These are phyloP conservation scores for Cyanistes caeruleus DNA, from an alignment of 2,113 vertebrate species.

Conservation along the genomic window DNA sequence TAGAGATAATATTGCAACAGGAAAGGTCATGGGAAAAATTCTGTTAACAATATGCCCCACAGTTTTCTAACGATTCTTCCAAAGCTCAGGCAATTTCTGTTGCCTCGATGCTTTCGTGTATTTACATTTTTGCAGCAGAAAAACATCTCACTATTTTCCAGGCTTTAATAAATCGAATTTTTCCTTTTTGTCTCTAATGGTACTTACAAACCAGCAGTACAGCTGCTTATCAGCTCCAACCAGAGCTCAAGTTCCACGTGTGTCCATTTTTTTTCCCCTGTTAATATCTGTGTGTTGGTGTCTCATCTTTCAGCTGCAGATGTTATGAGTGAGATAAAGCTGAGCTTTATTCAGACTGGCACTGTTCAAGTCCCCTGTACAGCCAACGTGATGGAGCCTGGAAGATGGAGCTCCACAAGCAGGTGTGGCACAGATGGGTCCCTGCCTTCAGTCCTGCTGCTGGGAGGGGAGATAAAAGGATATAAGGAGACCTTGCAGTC, in stretches of 20 bases:
- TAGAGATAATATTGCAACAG: neutral
- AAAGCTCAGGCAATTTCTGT: neutral
- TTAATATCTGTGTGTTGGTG: accelerated
- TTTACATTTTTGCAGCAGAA: neutral
- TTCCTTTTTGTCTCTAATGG: neutral
- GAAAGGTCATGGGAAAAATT: neutral
- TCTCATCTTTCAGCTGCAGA: neutral
- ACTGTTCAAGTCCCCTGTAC: accelerated
- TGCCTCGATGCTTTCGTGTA: neutral
- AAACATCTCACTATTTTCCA: neutral
- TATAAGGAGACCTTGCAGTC: neutral
- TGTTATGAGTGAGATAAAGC: neutral
- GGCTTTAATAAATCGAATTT: neutral
- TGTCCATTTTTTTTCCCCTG: neutral
- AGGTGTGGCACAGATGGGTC: accelerated
- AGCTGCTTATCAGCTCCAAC: neutral
- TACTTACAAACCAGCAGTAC: neutral
- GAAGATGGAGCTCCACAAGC: neutral
- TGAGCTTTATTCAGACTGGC: neutral
- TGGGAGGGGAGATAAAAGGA: neutral
- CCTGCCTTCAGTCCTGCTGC: neutral
- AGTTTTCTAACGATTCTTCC: neutral
- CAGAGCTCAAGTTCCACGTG: neutral
- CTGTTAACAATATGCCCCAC: neutral
- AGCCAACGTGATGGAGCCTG: accelerated